Evolutionary conservation across 1,140 invertebrate genomes (phyloP), one percentile per base, ranked within the genome.

Genomic region (Ganaspis sp.): DNA sequence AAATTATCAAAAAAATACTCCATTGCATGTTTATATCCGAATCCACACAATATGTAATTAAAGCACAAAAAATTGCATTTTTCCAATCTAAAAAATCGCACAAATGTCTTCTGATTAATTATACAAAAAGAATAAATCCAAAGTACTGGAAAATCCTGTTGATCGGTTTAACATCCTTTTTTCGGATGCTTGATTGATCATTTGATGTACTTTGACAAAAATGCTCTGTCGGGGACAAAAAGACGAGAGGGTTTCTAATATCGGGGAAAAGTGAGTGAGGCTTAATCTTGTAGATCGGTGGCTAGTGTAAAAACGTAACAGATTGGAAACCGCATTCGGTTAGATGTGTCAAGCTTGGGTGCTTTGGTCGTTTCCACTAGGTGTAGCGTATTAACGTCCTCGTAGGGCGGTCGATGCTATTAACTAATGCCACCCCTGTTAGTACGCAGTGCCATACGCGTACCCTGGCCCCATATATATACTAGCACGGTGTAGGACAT

Each of bases 281-380:
- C 73, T 77, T 89, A 88, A 90, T 88, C 83, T 84, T 84, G 37
- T 70, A 72, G 81, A 72, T 77, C 78, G 81, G 79, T 81, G 82
- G 83, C 77, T 74, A 64, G 80, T 82, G 81, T 85, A 88, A 91
- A 91, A 91, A 90, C 84, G 86, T 87, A 90, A 91, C 90, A 91
- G 90, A 91, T 91, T 91, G 90, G 90, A 91, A 91, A 91, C 90
- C 90, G 87, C 90, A 90, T 90, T 88, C 81, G 85, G 84, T 88
- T 86, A 85, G 85, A 84, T 80, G 49, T 38, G 26, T 42, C 12
- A 74, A 74, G 73, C 53, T 29, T 73, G 70, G 72, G 73, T 29
- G 78, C 77, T 73, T 78, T 82, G 73, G 86, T 77, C 80, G 81
- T 86, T 86, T 85, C 80, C 79, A 82, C 76, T 84, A 86, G 83